Conservation (phyloP, 2,888 invertebrate genomes). For the Embidobia sp. region DNA sequence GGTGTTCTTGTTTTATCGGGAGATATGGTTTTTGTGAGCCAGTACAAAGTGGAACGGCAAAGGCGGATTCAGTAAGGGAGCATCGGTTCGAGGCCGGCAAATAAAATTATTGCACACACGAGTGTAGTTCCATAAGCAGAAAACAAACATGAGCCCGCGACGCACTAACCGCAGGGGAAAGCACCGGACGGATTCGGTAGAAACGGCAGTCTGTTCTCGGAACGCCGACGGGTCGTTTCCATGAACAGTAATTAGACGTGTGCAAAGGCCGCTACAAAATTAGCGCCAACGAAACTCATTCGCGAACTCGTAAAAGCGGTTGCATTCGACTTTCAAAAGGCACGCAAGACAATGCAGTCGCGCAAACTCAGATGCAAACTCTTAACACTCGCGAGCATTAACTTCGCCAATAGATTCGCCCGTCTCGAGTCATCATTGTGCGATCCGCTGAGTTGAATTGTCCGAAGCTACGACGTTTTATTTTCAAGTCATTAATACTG, state of each 20-base stretch:
- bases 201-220: conserved; percentile 48
- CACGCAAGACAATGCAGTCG: conserved; percentile 26
- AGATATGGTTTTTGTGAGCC: conserved; percentile 40
- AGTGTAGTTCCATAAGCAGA: conserved; percentile 76
- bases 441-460: too few relatives aligned
- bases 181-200: conserved; percentile 75
- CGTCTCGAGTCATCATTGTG: too few relatives aligned
- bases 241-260: conserved; percentile 70
- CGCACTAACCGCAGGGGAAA: conserved; percentile 75
- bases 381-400: conserved; percentile 24
- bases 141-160: conserved; percentile 73
- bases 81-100: conserved; percentile 59
- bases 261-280: conserved; percentile 64
- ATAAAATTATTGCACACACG: conserved; percentile 66
- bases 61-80: conserved; percentile 51
- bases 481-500: conserved; percentile 14
- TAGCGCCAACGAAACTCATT: conserved; percentile 44
- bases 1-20: conserved; percentile 46
- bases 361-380: conserved; percentile 29
- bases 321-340: conserved; percentile 47
- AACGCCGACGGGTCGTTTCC: conserved; percentile 54
- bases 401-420: too few relatives aligned
- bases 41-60: conserved; percentile 18
- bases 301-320: conserved; percentile 48
- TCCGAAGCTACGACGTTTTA: conserved; percentile 5